These are phyloP conservation scores for Stigmatopora argus DNA, from an alignment of 2,113 vertebrate species.

Conservation along the genomic window DNA sequence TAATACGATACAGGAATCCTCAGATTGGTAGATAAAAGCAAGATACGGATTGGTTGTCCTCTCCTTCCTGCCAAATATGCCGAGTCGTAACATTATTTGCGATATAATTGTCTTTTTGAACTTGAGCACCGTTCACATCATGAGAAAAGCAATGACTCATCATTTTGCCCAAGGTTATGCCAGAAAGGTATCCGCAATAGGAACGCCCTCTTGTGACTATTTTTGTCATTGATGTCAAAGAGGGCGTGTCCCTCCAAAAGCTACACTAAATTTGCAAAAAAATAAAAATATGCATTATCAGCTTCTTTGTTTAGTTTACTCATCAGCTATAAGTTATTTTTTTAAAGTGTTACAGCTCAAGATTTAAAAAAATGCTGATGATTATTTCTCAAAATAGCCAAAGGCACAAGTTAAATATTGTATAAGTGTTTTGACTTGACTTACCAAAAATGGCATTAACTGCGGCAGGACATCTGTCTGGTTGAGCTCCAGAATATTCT, in stretches of 20 bases:
- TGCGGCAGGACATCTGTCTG: slow-evolving; percentile 22
- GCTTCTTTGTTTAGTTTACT: no score
- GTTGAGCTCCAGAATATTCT: slow-evolving; percentile 10
- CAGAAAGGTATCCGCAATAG: not conserved
- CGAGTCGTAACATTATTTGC: not conserved
- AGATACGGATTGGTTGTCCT: not conserved
- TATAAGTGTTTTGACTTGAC: slow-evolving; percentile 11
- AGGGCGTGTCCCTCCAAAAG: not conserved
- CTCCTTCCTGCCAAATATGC: not conserved
- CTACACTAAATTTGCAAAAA: no score
- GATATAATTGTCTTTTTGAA: not conserved
- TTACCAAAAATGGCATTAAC: slow-evolving; percentile 22
- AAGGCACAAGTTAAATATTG: slow-evolving; percentile 1
- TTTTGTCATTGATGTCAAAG: not conserved
- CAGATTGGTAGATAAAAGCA: not conserved
- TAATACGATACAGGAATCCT: not conserved
- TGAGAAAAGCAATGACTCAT: slow-evolving; percentile 1
- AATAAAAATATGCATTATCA: no score
- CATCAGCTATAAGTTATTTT: no score
- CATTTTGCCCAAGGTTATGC: not conserved
- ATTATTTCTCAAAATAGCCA: not conserved
- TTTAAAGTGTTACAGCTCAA: no score
- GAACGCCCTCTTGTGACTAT: not conserved
- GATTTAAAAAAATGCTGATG: not conserved
- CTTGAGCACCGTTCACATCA: not conserved